Conservation (phyloP, 2,113 vertebrate species). For the Amphilophus citrinellus region DNA sequence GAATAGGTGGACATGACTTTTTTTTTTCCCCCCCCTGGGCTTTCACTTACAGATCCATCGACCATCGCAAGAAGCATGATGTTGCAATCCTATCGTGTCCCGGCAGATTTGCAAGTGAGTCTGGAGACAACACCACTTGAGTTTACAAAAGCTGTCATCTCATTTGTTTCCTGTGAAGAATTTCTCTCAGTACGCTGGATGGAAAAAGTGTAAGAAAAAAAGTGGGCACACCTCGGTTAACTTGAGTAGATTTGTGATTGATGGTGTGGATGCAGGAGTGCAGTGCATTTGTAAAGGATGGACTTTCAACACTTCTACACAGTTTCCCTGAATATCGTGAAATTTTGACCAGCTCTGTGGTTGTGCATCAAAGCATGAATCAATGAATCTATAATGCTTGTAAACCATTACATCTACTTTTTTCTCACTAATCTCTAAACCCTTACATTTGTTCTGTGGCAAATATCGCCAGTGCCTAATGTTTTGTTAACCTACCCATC, state of each 20-base stretch:
- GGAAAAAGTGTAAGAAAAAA: background rate
- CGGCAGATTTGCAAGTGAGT: background rate
- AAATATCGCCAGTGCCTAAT: rapidly evolving
- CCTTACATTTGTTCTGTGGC: no score
- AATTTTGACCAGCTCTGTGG: background rate
- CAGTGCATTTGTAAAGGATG: background rate
- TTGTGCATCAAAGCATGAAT: background rate
- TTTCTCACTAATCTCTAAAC: no score
- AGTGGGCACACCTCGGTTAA: background rate
- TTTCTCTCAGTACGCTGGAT: background rate
- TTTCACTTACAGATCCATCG: background rate
- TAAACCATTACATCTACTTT: background rate
- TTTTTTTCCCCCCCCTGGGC: background rate
- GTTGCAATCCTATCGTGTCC: background rate
- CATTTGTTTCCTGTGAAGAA: background rate
- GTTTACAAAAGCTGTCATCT: background rate
- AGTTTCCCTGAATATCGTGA: background rate
- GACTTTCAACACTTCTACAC: background rate
- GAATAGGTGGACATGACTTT: background rate
- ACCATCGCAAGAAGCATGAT: background rate
- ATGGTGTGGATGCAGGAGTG: background rate
- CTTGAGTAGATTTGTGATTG: background rate
- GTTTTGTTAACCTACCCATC: background rate
- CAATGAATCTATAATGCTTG: background rate
- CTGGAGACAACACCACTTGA: background rate